A percentile compares a stretch with the other conserved stretches of the same genome.
Evolutionary conservation across 2,797 vertebrate genomes (phyloP).

Genomic region (Mormyrops attenuatus): DNA sequence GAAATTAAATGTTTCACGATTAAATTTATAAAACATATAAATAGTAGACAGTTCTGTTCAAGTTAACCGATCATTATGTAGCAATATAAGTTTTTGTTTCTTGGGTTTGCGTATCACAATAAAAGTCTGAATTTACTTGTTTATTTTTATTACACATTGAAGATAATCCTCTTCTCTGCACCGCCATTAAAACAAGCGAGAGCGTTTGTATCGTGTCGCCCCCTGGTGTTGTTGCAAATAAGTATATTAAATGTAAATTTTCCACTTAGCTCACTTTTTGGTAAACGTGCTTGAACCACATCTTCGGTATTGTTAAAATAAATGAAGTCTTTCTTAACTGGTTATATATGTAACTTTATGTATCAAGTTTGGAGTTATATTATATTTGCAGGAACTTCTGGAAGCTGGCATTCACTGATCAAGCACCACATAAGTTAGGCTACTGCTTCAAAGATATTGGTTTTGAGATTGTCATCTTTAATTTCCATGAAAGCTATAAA

Average conservation of each 20-base stretch:
- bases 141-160: neutral
- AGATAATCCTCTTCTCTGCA: neutral
- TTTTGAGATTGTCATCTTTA: constrained; percentile 12
- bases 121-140: neutral
- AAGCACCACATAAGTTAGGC: neutral
- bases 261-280: neutral
- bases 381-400: neutral
- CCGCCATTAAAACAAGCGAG: neutral
- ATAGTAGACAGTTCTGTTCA: neutral
- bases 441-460: neutral
- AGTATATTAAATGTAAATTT: neutral
- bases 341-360: neutral
- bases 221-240: neutral
- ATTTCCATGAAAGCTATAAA: neutral
- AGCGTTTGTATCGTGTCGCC: neutral
- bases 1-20: neutral
- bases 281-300: neutral
- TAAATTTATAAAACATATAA: neutral
- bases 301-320: neutral
- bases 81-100: neutral
- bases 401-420: neutral
- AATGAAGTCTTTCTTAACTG: neutral
- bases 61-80: neutral
- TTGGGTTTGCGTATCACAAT: neutral
- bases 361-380: neutral